Conservation (phyloP, 2,113 vertebrate species). For the Pygoscelis antarcticus region DNA sequence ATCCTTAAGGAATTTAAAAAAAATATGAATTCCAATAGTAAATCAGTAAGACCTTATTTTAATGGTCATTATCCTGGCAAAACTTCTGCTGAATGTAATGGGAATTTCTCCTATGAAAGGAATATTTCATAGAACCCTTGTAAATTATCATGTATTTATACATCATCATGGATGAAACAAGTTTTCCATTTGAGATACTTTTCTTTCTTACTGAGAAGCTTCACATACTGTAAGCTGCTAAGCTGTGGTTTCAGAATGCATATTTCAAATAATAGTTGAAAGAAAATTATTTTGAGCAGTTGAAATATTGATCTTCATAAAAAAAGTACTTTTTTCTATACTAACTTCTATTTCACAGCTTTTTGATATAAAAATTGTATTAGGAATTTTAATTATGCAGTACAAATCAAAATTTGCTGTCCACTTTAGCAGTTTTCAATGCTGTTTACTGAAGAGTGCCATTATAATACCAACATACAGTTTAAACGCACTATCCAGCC, state of each 20-base stretch:
- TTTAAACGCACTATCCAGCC: not conserved
- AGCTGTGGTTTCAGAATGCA: not conserved
- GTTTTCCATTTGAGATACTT: not conserved
- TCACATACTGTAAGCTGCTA: not conserved
- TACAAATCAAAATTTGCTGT: not conserved
- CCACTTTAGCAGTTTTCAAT: not conserved
- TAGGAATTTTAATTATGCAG: not conserved
- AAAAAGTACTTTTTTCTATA: not conserved
- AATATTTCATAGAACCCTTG: not conserved
- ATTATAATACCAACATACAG: not conserved
- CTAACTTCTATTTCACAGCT: not conserved
- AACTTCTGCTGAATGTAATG: not conserved
- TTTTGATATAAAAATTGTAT: not conserved
- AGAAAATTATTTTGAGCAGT: not conserved
- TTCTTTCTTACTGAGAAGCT: slow-evolving; percentile 10
- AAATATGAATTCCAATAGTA: not conserved
- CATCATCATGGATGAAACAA: not conserved
- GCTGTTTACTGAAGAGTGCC: not conserved
- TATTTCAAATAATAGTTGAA: not conserved
- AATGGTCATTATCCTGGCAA: not conserved
- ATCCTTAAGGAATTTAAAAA: not conserved
- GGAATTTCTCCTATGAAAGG: not conserved
- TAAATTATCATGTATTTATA: not conserved
- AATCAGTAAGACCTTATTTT: not conserved
- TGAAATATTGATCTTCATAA: not conserved